phyloP scores from a whole-genome alignment of 2,888 invertebrate genomes.

The Trachelus stipa region DNA sequence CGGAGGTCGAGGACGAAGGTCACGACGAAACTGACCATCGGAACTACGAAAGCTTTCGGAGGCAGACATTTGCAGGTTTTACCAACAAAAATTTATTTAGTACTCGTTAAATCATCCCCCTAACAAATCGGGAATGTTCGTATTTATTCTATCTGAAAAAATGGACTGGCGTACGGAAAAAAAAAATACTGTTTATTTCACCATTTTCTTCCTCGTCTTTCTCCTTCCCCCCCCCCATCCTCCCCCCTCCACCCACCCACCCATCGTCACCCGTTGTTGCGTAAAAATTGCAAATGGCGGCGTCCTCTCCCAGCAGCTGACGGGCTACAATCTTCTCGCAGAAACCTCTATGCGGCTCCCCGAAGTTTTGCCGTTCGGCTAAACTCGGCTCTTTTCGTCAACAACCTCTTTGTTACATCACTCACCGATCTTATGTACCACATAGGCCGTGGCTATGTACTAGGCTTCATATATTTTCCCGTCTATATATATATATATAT shows the following conservation, averaged over 20 bases:
- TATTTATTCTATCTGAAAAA: background rate
- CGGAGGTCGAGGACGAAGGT: no score
- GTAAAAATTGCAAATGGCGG: conserved; percentile 61
- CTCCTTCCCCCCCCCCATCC: background rate
- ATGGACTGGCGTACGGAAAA: background rate
- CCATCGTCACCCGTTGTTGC: background rate
- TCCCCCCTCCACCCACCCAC: background rate
- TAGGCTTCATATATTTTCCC: background rate
- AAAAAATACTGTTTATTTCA: background rate
- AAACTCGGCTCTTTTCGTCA: conserved; percentile 43
- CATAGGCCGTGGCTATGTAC: conserved; percentile 28
- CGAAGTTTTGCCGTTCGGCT: conserved; percentile 43
- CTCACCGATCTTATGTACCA: conserved; percentile 50
- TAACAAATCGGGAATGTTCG: background rate
- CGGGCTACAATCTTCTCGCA: conserved; percentile 28
- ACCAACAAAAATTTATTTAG: background rate
- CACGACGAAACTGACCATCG: no score
- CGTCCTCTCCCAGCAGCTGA: conserved; percentile 53
- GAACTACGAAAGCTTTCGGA: no score
- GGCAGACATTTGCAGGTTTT: no score
- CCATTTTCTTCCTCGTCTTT: background rate
- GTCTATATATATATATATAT: background rate
- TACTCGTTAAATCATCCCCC: background rate
- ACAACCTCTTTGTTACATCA: conserved; percentile 63
- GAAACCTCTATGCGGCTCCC: conserved; percentile 40